Base-by-base conservation (phyloP, 1,140 invertebrate species). In the Eulimnadia texana region DNA sequence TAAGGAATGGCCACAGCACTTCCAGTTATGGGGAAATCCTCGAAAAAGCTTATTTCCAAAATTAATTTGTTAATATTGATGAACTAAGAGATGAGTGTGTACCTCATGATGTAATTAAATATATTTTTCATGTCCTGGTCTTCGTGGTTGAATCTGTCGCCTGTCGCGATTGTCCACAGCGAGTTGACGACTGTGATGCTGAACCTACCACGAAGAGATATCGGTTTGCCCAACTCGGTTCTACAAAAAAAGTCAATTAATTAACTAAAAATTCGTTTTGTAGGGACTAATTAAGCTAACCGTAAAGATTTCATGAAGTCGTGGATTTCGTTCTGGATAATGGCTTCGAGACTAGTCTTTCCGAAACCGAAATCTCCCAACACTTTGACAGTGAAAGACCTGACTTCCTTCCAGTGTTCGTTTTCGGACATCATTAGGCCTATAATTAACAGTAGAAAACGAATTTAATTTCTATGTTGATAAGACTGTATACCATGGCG, bases 361-460 rank as follows among this genome's bases (percentile, higher is more conserved):
- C 66, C 66, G 42, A 66, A 66, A 0, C 66, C 66, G n/a, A 66
- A 54, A 24, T 66, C 64, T 29, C 64, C 24, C n/a, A 66, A 42
- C 2, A 52, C 61, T 57, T 64, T 63, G 13, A 66, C 24, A 11
- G 60, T 20, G 20, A 66, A 66, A 27, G 64, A 24, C 3, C 66
- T 42, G n/a, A 65, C 58, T 33, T 66, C 66, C 20, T 9, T 47
- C 58, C 63, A 64, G 1, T 28, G 22, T 20, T n/a, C 47, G 0
- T 65, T 65, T 20, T 66, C 65, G 9, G 52, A 52, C 22, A 52
- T 61, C 9, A 66, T 62, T 16, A 67, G 61, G 13, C 66, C 66
- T 62, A 47, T 22, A 28, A 20, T 6, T 42, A 53, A 16, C 6
- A 60, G 2, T 55, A 27, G 3, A 47, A 20, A 16, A 50, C 10